A percentile compares a stretch with the other conserved stretches of the same genome.
phyloP scores from a whole-genome alignment of 2,113 vertebrate species.

The Orcinus orca region DNA sequence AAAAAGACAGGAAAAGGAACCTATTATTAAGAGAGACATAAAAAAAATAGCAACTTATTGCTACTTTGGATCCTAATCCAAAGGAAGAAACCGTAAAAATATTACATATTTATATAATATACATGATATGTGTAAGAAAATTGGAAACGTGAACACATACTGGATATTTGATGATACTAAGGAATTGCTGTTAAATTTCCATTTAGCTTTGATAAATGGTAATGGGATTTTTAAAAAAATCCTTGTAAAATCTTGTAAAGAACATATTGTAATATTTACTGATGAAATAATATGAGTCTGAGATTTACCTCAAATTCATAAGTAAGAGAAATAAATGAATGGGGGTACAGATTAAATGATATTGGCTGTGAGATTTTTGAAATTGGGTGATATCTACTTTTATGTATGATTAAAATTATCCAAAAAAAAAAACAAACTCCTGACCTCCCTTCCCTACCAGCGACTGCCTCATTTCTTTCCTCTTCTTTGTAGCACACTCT shows the following conservation, averaged over 20 bases:
- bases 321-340: background rate
- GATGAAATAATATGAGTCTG: background rate
- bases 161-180: background rate
- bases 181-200: background rate
- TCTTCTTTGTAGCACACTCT: background rate
- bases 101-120: background rate
- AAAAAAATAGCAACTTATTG: background rate
- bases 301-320: background rate
- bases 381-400: background rate
- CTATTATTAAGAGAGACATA: background rate
- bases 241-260: background rate
- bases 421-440: background rate
- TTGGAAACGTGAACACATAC: background rate
- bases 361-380: background rate
- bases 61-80: background rate
- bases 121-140: background rate
- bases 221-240: background rate
- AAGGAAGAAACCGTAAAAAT: background rate
- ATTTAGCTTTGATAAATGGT: background rate
- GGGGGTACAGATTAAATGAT: background rate
- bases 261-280: background rate
- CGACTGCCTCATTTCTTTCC: background rate
- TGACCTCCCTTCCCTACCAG: background rate
- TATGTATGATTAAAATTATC: background rate
- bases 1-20: background rate